phyloP scores from a whole-genome alignment of 53 echinoderm and acorn worm species.

The Crossaster papposus region DNA sequence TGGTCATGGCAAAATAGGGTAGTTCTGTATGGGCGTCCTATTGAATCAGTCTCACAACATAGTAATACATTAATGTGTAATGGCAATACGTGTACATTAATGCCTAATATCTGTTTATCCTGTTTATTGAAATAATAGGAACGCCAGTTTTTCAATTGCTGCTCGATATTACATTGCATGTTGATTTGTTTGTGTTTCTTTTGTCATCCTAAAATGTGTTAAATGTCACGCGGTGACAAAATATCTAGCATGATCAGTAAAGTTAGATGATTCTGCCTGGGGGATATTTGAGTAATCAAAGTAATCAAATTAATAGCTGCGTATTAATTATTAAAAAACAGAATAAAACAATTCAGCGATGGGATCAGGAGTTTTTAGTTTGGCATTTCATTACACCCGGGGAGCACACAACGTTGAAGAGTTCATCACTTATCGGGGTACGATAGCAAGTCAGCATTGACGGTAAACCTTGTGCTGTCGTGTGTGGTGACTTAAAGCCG shows the following conservation, averaged over 20 bases:
- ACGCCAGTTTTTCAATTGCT: background rate
- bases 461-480: background rate
- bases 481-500: background rate
- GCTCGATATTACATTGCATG: background rate
- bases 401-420: background rate
- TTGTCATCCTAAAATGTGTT: too few relatives aligned
- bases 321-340: background rate
- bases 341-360: background rate
- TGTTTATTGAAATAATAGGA: background rate
- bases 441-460: conserved; percentile 19
- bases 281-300: too few relatives aligned
- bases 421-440: conserved; percentile 23
- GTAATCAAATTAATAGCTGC: too few relatives aligned
- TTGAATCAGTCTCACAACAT: background rate
- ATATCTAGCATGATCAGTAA: too few relatives aligned
- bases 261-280: too few relatives aligned
- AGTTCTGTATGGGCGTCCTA: background rate
- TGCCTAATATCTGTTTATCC: background rate
- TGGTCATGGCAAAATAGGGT: background rate
- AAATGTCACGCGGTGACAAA: too few relatives aligned
- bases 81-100: background rate
- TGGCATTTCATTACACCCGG: background rate
- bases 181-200: background rate
- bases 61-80: background rate
- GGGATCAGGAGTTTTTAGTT: background rate